A percentile compares a stretch with the other conserved stretches of the same genome.
Evolutionary conservation across 1,140 invertebrate genomes (phyloP).

Genomic region (Caenorhabditis inopinata): DNA sequence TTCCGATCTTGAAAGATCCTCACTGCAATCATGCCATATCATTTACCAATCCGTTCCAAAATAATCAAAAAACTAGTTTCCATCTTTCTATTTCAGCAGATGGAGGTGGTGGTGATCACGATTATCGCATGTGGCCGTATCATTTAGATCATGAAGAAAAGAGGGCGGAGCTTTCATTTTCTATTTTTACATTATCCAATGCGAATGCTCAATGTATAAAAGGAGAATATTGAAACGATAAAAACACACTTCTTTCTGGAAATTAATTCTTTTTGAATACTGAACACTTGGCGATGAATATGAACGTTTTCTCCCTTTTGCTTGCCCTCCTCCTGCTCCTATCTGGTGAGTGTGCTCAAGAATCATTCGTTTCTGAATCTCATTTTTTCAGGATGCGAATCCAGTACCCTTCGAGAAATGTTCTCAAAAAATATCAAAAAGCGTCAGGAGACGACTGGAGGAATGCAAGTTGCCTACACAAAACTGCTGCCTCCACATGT

Average conservation of each 20-base stretch:
- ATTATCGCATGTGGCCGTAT: background rate
- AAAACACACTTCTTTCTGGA: background rate
- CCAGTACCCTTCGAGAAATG: background rate
- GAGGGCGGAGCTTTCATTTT: background rate
- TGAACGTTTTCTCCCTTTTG: background rate
- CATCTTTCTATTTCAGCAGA: background rate
- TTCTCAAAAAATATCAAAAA: constrained; percentile 4
- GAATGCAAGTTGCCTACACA: background rate
- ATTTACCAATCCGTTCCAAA: background rate
- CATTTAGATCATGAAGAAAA: background rate
- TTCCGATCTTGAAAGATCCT: too few species aligned
- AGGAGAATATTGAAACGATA: background rate
- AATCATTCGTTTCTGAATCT: background rate
- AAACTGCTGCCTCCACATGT: background rate
- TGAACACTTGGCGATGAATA: background rate
- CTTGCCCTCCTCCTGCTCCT: background rate
- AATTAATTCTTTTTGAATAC: background rate
- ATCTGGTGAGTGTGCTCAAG: background rate
- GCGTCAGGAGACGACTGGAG: background rate
- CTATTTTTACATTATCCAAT: background rate
- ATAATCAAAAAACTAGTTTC: background rate
- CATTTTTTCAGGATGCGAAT: background rate
- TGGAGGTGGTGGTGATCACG: background rate
- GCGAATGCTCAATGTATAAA: background rate
- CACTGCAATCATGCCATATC: too few species aligned